phyloP scores from a whole-genome alignment of 2,797 vertebrate species.

The Glossophaga mutica region DNA sequence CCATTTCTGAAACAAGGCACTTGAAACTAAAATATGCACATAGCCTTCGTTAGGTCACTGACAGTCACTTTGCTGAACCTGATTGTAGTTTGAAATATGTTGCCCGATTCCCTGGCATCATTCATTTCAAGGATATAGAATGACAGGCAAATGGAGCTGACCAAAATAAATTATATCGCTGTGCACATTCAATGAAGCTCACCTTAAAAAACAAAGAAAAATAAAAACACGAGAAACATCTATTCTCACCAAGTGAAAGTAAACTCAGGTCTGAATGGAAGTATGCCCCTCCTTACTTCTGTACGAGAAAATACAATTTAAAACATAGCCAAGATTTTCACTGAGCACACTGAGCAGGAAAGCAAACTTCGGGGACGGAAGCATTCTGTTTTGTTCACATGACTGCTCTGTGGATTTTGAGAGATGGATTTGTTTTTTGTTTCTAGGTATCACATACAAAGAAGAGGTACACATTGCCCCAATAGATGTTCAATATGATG shows the following conservation, averaged over 20 bases:
- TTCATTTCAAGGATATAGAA: constrained; percentile 21
- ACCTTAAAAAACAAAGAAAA: not conserved
- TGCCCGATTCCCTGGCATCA: not conserved
- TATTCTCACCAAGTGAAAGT: not conserved
- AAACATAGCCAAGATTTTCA: constrained; percentile 63
- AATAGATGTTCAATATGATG: constrained; percentile 61
- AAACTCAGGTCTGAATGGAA: not conserved
- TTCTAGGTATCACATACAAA: constrained; percentile 70
- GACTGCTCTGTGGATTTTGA: constrained; percentile 47
- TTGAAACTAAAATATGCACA: not conserved
- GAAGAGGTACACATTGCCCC: constrained; percentile 42
- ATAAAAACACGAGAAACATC: not conserved
- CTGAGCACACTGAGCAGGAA: constrained; percentile 49
- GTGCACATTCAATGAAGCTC: not conserved
- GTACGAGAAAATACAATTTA: constrained; percentile 65
- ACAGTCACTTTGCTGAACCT: not conserved
- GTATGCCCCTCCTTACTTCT: constrained; percentile 8
- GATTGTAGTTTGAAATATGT: not conserved
- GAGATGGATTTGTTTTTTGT: constrained; percentile 62
- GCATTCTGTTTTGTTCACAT: constrained; percentile 50
- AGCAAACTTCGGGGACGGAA: constrained; percentile 56
- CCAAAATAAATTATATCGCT: constrained; percentile 38
- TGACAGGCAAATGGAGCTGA: constrained; percentile 9
- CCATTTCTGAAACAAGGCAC: not conserved
- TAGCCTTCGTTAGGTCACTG: not conserved